Percentiles rank a stretch among this genome's conserved stretches.
These are phyloP conservation scores for Mythimna albipuncta DNA, from an alignment of 2,888 invertebrate species.

Conservation along the genomic window DNA sequence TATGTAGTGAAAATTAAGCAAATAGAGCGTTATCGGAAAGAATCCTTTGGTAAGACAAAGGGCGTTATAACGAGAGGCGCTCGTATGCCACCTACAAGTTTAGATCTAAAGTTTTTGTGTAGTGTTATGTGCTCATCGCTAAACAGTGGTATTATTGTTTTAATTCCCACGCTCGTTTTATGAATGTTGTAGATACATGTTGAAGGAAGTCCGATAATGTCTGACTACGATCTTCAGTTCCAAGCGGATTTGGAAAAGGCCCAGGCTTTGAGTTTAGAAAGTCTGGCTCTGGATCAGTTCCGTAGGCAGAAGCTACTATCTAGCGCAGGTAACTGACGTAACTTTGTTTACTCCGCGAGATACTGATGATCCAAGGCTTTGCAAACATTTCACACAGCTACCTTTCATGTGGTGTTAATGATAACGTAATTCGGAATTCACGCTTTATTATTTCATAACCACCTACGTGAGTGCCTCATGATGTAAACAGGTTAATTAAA, in stretches of 20 bases:
- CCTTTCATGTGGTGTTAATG: conserved; percentile 45
- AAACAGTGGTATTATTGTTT: conserved; percentile 74
- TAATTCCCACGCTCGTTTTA: conserved; percentile 80
- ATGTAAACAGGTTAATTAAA: conserved; percentile 34
- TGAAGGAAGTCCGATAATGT: conserved; percentile 81
- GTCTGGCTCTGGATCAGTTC: conserved; percentile 95
- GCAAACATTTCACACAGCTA: conserved; percentile 34
- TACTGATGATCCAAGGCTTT: conserved; percentile 69
- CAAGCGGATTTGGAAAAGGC: conserved; percentile 97
- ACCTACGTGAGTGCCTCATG: conserved; percentile 37
- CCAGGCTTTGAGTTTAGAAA: conserved; percentile 96
- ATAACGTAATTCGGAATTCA: conserved; percentile 58
- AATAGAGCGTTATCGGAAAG: conserved; percentile 70
- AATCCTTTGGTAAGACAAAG: conserved; percentile 74
- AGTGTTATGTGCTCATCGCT: conserved; percentile 69
- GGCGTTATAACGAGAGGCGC: conserved; percentile 50
- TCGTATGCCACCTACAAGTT: conserved; percentile 64
- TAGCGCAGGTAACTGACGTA: conserved; percentile 86
- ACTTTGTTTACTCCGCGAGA: conserved; percentile 80
- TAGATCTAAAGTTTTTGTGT: conserved; percentile 71
- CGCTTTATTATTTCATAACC: conserved; percentile 48
- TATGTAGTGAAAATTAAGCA: conserved; percentile 77
- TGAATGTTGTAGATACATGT: conserved; percentile 78
- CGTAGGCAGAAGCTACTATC: conserved; percentile 92
- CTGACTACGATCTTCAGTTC: conserved; percentile 95